Conservation (phyloP, 2,113 vertebrate species). For the Marcusenius ussheri region DNA sequence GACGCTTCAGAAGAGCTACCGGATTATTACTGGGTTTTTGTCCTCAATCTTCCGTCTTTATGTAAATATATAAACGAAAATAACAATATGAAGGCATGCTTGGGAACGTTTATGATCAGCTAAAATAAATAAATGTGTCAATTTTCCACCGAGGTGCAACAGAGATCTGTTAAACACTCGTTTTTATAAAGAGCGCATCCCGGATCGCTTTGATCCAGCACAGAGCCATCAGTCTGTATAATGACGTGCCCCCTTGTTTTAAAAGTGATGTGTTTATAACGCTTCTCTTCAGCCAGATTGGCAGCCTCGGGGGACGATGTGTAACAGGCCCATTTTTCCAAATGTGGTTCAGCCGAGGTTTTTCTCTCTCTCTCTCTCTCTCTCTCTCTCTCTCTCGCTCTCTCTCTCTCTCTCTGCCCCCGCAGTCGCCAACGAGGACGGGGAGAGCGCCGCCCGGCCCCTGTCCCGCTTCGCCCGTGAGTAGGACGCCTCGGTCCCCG, state of each 20-base stretch:
- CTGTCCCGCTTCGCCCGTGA: constrained; percentile 78
- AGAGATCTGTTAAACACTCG: background rate
- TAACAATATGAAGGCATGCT: background rate
- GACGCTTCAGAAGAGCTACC: background rate
- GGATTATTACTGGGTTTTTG: background rate
- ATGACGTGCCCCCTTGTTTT: background rate
- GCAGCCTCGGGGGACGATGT: background rate
- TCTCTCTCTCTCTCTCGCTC: background rate
- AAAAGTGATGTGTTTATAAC: background rate
- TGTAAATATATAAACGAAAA: background rate
- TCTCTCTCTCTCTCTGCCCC: constrained; percentile 27
- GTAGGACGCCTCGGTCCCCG: constrained; percentile 39
- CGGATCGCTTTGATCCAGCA: background rate
- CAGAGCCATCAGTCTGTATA: background rate
- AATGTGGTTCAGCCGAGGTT: background rate
- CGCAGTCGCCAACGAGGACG: constrained; percentile 85
- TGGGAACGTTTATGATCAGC: background rate
- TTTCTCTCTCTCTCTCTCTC: constrained; percentile 26
- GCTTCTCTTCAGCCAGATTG: background rate
- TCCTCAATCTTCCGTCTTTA: background rate
- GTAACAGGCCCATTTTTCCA: background rate
- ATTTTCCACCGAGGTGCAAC: background rate
- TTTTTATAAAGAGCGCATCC: background rate
- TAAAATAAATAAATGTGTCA: background rate
- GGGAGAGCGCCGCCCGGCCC: constrained; percentile 68